phyloP scores from a whole-genome alignment of 2,113 vertebrate genomes.

The Rhinolophus sinicus region DNA sequence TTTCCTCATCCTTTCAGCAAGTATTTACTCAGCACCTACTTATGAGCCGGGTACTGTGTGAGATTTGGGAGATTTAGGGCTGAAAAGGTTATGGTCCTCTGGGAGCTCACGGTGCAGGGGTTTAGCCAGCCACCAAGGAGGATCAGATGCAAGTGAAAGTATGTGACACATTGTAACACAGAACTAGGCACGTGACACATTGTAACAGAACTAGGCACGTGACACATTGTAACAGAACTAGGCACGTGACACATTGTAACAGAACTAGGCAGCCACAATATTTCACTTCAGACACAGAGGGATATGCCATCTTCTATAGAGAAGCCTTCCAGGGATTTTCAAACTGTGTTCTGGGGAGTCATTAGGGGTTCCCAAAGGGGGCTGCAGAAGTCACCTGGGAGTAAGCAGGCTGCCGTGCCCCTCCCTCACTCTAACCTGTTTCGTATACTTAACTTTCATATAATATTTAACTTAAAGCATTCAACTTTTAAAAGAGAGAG shows the following conservation, averaged over 20 bases:
- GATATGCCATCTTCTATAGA: not conserved
- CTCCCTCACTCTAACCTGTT: not conserved
- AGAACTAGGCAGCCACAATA: not conserved
- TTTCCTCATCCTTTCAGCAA: not conserved
- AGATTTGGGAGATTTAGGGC: not conserved
- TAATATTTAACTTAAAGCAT: not conserved
- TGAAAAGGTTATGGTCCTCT: not conserved
- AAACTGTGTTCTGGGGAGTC: not conserved
- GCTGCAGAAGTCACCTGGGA: not conserved
- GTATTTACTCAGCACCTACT: not conserved
- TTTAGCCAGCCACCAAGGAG: not conserved
- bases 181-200: not conserved
- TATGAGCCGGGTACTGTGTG: rapidly evolving
- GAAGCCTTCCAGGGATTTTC: not conserved
- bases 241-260: not conserved
- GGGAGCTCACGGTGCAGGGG: not conserved
- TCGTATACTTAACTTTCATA: not conserved
- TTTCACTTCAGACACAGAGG: not conserved
- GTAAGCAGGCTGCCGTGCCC: not conserved
- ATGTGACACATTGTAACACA: not conserved
- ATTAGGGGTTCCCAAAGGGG: not conserved
- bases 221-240: not conserved
- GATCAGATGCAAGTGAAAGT: not conserved
- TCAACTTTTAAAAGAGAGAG: not conserved
- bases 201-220: not conserved